Percentiles rank a stretch among this genome's conserved stretches.
phyloP scores from a whole-genome alignment of 2,797 vertebrate genomes.

The Dipus sagitta region DNA sequence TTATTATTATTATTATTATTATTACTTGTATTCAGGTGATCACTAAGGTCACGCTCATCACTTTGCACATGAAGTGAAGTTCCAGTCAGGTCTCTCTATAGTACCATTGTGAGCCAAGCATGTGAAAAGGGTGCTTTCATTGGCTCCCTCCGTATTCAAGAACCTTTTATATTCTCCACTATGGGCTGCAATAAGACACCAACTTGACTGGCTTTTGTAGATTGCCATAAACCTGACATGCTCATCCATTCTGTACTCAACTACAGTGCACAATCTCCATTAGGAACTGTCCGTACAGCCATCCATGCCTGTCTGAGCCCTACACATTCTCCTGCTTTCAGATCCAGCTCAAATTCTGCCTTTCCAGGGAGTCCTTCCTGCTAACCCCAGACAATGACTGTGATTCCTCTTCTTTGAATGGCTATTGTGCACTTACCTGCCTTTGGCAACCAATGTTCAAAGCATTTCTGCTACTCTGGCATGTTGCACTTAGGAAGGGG shows the following conservation, averaged over 20 bases:
- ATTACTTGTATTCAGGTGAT: not conserved
- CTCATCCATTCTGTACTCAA: not conserved
- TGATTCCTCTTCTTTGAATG: not conserved
- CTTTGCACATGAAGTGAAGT: not conserved
- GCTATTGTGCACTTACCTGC: not conserved
- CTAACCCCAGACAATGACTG: not conserved
- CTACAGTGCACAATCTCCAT: not conserved
- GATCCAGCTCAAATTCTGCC: not conserved
- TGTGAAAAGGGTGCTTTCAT: not conserved
- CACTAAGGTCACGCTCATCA: not conserved
- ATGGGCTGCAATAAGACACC: not conserved
- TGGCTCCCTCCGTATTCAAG: not conserved
- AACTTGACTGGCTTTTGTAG: not conserved
- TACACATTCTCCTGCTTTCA: not conserved
- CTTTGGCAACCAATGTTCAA: not conserved
- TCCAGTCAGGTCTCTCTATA: not conserved
- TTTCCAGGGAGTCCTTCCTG: not conserved
- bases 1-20: no score
- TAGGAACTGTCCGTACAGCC: not conserved
- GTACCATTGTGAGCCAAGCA: not conserved
- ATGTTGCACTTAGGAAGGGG: not conserved
- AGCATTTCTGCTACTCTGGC: not conserved
- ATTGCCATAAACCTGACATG: not conserved
- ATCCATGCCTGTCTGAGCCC: not conserved
- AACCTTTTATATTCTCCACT: not conserved